Percentiles rank a stretch among this genome's conserved stretches.
Evolutionary conservation across 2,113 vertebrate genomes (phyloP).

Genomic region (Gymnogyps californianus): DNA sequence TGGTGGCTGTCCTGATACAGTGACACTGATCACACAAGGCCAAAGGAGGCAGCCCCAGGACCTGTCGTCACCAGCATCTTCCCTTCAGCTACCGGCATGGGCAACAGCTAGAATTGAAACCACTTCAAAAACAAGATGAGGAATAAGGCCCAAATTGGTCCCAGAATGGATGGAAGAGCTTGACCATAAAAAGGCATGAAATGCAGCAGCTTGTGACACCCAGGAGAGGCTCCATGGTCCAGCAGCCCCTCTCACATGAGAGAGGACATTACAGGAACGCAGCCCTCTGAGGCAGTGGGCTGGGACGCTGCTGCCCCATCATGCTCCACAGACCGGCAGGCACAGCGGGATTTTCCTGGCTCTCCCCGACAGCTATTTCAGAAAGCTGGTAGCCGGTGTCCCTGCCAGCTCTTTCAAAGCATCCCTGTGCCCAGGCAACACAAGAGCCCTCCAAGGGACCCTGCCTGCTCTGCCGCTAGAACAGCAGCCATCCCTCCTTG

Average conservation of each 20-base stretch:
- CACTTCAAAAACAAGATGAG: neutral
- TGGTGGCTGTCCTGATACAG: neutral
- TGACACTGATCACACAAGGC: fast-evolving
- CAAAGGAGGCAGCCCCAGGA: neutral
- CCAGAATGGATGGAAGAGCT: neutral
- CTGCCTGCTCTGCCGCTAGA: neutral
- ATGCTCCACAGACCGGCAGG: neutral
- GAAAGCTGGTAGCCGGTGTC: neutral
- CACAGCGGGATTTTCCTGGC: neutral
- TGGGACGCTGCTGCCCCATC: neutral
- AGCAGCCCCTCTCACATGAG: neutral
- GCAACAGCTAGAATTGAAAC: neutral
- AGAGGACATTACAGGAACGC: fast-evolving
- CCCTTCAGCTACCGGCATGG: neutral
- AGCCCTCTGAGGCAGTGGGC: neutral
- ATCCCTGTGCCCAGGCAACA: neutral
- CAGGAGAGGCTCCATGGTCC: neutral
- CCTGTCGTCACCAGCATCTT: neutral
- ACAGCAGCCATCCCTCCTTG: fast-evolving
- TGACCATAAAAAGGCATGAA: neutral
- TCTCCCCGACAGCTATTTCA: neutral
- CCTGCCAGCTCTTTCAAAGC: neutral
- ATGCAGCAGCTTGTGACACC: neutral
- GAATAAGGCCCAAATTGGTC: neutral
- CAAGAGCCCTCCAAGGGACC: neutral